Conservation (phyloP, 2,113 vertebrate species). For the Mobula birostris region DNA sequence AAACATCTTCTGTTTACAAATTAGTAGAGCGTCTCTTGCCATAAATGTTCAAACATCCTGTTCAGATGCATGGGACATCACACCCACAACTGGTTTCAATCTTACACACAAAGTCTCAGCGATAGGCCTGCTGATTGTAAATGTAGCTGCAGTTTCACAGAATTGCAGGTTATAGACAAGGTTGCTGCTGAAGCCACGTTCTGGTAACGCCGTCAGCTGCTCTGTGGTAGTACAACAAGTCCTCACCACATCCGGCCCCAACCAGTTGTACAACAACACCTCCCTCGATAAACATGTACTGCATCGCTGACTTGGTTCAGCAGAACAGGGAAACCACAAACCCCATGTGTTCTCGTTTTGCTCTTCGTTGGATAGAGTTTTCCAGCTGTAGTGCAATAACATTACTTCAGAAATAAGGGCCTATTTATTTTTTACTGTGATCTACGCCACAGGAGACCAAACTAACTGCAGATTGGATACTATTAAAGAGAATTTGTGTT, state of each 20-base stretch:
- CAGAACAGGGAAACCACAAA: neutral
- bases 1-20: neutral
- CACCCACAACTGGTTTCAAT: neutral
- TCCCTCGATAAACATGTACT: neutral
- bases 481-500: too few relatives aligned
- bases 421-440: too few relatives aligned
- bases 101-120: neutral
- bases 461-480: too few relatives aligned
- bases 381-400: neutral
- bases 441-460: too few relatives aligned
- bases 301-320: neutral
- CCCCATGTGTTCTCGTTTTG: neutral
- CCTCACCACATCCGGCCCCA: conserved; percentile 1
- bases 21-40: neutral
- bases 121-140: neutral
- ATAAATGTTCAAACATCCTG: neutral
- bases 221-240: neutral
- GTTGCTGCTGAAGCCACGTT: neutral
- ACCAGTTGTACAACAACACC: neutral
- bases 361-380: neutral
- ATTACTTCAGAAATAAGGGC: too few relatives aligned
- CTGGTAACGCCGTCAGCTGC: neutral
- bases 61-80: neutral
- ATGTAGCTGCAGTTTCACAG: neutral
- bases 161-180: neutral